Evolutionary conservation across 2,113 vertebrate genomes (phyloP), one percentile per base, ranked within the genome.

Genomic region (Onychostruthus taczanowskii): DNA sequence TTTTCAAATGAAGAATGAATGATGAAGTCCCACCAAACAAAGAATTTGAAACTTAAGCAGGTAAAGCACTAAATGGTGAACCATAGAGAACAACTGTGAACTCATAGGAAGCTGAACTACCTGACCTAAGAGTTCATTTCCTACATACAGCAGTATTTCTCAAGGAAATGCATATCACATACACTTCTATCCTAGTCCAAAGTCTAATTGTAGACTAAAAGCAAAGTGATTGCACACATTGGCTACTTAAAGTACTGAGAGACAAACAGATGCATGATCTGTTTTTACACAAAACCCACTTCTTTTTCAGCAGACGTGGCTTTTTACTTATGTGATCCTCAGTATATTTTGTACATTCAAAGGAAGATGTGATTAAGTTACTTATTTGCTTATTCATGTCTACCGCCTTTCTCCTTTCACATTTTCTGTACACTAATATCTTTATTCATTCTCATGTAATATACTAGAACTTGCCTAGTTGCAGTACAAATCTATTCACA

Each of bases 211-310:
- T 53, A 33, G 28, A 74, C 85, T 39, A 85, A 94, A 95, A 96
- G 67, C 46, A 64, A 90, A 87, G 74, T 47, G 69, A 77, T 70
- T 93, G 92, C 62, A 88, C 81, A 84, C 49, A 68, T 21, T 64
- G 58, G 33, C 39, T 97, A 93, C 59, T 90, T 93, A 95, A 94
- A 96, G 73, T 16, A 50, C 44, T 70, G 94, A 78, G 88, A 95
- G 66, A 87, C 94, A 96, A 96, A 73, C 64, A 93, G 83, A 96
- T 91, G 87, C 2, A 0, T 89, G 88, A 97, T 87, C 89, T 95
- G 85, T 77, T 89, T 97, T 92, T 89, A 75, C 52, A 78, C 24
- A 87, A 87, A 94, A 75, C 50, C 11, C 10, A 68, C 13, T 67
- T 81, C 22, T 66, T 91, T 82, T 85, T 66, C 76, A 85, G 46